phyloP scores from a whole-genome alignment of 2,113 vertebrate species.

The Gobius niger region DNA sequence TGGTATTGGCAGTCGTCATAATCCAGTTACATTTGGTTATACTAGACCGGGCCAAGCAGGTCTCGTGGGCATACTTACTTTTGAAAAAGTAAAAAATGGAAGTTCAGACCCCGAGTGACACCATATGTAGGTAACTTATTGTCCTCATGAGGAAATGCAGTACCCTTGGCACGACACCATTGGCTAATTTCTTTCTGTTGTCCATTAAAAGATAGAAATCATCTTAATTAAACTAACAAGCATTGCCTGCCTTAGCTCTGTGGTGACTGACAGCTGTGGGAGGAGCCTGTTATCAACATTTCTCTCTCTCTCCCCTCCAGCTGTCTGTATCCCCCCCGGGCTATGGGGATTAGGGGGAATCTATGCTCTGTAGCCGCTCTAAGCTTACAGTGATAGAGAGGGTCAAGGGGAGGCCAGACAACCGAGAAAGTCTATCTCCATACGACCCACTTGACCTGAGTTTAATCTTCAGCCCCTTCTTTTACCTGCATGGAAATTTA shows the following conservation, averaged over 20 bases:
- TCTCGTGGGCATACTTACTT: too few relatives aligned
- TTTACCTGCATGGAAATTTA: conserved; percentile 4
- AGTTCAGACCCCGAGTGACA: too few relatives aligned
- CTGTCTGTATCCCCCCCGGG: conserved; percentile 41
- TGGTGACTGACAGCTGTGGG: conserved; percentile 25
- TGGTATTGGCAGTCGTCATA: too few relatives aligned
- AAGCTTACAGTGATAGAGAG: conserved; percentile 46
- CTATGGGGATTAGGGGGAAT: conserved; percentile 55
- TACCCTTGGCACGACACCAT: too few relatives aligned
- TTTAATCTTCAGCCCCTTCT: conserved; percentile 11
- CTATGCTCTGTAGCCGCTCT: conserved; percentile 38
- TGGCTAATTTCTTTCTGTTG: too few relatives aligned
- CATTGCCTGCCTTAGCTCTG: background rate
- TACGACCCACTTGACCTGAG: conserved; percentile 34
- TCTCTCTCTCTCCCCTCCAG: conserved; percentile 11
- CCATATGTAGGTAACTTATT: too few relatives aligned
- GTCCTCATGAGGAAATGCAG: too few relatives aligned
- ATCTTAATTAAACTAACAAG: background rate
- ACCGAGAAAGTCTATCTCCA: conserved; percentile 52
- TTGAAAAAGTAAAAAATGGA: too few relatives aligned
- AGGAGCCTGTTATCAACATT: conserved; percentile 40
- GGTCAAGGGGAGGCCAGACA: conserved; percentile 58
- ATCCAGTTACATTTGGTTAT: too few relatives aligned
- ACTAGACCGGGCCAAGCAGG: too few relatives aligned
- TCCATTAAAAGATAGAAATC: background rate